A percentile compares a stretch with the other conserved stretches of the same genome.
These are phyloP conservation scores for Columba livia DNA, from an alignment of 2,113 vertebrate genomes.

Conservation along the genomic window DNA sequence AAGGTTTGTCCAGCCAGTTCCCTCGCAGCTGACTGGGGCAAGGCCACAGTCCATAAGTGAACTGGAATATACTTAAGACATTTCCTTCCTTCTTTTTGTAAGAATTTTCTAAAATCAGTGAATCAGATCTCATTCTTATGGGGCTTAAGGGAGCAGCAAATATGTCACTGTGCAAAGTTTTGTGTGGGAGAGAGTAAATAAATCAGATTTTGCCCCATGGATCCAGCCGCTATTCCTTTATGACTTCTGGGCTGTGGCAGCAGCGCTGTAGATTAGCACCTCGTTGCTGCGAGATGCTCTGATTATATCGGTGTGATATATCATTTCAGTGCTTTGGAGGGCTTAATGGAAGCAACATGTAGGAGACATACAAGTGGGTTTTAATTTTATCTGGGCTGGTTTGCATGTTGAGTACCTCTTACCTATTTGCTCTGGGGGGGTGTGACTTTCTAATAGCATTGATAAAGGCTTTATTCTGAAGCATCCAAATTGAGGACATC, in stretches of 20 bases:
- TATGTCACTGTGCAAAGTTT: not conserved
- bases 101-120: not conserved
- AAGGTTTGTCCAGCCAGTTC: not conserved
- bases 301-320: not conserved
- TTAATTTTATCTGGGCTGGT: not conserved
- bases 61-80: not conserved
- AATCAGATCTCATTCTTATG: not conserved
- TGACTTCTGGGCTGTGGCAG: not conserved
- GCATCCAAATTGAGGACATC: not conserved
- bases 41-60: not conserved
- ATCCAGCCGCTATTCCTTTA: not conserved
- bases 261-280: not conserved
- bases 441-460: not conserved
- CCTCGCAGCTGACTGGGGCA: not conserved
- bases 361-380: not conserved
- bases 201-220: not conserved
- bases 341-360: not conserved
- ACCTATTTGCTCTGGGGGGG: not conserved
- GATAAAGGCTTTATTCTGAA: not conserved
- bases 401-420: not conserved
- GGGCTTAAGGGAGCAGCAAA: not conserved
- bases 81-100: slow-evolving; percentile 17
- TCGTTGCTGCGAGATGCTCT: not conserved
- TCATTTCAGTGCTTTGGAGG: not conserved
- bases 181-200: not conserved